phyloP scores from a whole-genome alignment of 1,140 invertebrate species.

The Bradysia coprophila region DNA sequence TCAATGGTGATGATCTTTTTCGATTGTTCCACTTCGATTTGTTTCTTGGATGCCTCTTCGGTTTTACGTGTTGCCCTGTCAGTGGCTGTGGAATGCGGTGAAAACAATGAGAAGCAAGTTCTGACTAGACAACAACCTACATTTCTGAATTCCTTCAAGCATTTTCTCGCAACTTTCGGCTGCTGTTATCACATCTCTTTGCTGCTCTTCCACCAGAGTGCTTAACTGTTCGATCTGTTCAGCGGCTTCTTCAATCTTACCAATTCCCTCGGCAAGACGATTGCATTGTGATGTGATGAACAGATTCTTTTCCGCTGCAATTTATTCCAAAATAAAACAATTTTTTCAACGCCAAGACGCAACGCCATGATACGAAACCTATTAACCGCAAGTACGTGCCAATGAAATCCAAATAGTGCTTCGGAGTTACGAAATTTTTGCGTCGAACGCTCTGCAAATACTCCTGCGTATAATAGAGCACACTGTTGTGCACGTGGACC shows the following conservation, averaged over 20 bases:
- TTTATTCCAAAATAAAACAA: background rate
- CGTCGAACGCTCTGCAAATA: constrained; percentile 50
- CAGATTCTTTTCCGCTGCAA: constrained; percentile 23
- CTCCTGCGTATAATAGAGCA: constrained; percentile 48
- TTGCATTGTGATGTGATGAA: constrained; percentile 25
- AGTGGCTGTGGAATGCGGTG: constrained; percentile 30
- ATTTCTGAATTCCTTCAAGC: constrained; percentile 17
- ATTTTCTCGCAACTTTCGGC: constrained; percentile 19
- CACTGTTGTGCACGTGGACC: constrained; percentile 60
- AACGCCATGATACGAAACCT: constrained; percentile 35
- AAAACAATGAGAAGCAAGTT: background rate
- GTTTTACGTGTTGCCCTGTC: constrained; percentile 54
- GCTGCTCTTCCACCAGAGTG: constrained; percentile 19
- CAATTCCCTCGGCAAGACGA: constrained; percentile 24
- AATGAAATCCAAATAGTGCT: constrained; percentile 77
- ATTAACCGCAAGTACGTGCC: constrained; percentile 55
- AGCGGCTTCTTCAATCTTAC: constrained; percentile 21
- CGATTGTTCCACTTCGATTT: constrained; percentile 59
- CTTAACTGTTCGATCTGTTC: constrained; percentile 20
- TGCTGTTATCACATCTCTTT: constrained; percentile 18
- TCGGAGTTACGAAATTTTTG: constrained; percentile 74
- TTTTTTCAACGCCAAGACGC: background rate
- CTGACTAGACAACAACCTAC: background rate
- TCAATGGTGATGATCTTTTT: constrained; percentile 56
- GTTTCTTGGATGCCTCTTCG: constrained; percentile 51